Percentiles rank a stretch among this genome's conserved stretches.
Evolutionary conservation across 1,140 invertebrate genomes (phyloP).

Genomic region (Polyergus mexicanus): DNA sequence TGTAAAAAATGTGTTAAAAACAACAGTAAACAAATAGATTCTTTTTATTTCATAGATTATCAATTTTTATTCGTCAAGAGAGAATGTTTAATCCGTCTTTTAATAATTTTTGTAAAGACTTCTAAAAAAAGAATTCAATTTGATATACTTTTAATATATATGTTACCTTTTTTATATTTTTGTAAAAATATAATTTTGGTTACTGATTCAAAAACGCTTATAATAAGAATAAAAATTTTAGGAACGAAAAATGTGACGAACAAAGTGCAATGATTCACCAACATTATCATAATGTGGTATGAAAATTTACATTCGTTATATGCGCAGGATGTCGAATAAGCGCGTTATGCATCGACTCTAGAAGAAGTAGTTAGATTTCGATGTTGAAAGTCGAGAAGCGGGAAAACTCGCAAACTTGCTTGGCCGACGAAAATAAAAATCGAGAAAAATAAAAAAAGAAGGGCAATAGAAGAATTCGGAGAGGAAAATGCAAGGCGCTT

Average conservation of each 20-base stretch:
- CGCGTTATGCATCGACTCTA: background rate
- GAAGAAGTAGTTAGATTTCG: background rate
- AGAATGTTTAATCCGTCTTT: background rate
- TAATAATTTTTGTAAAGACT: background rate
- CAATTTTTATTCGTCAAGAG: background rate
- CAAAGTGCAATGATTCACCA: slow-evolving; percentile 22
- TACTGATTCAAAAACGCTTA: background rate
- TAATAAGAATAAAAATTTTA: background rate
- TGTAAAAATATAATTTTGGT: background rate
- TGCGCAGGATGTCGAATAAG: slow-evolving; percentile 2
- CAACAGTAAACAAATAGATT: background rate
- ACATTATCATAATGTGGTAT: slow-evolving; percentile 18
- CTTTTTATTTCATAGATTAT: background rate
- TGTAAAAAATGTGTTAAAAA: background rate
- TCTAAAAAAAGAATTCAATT: background rate
- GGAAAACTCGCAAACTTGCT: slow-evolving; percentile 62
- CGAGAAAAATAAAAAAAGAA: slow-evolving; percentile 5
- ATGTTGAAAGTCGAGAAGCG: slow-evolving; percentile 49
- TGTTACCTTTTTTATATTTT: background rate
- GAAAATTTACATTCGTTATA: slow-evolving; percentile 33
- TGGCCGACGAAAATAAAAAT: slow-evolving; percentile 24
- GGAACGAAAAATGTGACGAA: background rate
- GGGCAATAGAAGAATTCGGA: slow-evolving; percentile 33
- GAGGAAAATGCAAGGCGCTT: slow-evolving; percentile 72
- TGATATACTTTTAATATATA: background rate